These are phyloP conservation scores for Macroteleia sp. DNA, from an alignment of 2,888 invertebrate species.

Conservation along the genomic window DNA sequence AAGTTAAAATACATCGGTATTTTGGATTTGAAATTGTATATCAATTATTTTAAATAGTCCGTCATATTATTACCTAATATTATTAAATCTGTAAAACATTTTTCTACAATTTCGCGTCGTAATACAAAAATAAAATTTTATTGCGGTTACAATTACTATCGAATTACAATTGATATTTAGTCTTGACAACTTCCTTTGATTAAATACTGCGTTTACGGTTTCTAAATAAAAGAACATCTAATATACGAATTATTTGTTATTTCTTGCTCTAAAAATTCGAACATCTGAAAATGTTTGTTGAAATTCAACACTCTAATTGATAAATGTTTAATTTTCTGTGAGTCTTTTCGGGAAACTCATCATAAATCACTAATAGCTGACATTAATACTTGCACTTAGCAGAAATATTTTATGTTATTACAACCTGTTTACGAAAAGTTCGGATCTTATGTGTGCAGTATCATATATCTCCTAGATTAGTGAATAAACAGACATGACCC, in stretches of 20 bases:
- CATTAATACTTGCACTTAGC: conserved; percentile 19
- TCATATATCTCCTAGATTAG: conserved; percentile 34
- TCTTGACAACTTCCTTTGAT: not conserved
- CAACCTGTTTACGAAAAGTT: conserved; percentile 37
- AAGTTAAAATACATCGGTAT: no score
- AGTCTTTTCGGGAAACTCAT: not conserved
- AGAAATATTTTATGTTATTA: conserved; percentile 23
- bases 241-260: not conserved
- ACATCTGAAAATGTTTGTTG: conserved; percentile 1
- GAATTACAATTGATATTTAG: not conserved
- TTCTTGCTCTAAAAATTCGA: not conserved
- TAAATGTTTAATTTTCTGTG: conserved; percentile 8
- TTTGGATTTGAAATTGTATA: no score
- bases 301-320: conserved; percentile 1
- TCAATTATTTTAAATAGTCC: no score
- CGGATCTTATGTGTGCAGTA: conserved; percentile 11
- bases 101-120: no score
- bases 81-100: no score
- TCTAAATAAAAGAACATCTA: not conserved
- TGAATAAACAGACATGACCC: conserved; percentile 42
- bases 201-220: not conserved
- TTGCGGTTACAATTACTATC: no score
- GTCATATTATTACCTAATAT: no score
- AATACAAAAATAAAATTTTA: no score
- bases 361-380: conserved; percentile 19